These are phyloP conservation scores for Ammodramus savannarum DNA, from an alignment of 2,113 vertebrate genomes.

Conservation along the genomic window DNA sequence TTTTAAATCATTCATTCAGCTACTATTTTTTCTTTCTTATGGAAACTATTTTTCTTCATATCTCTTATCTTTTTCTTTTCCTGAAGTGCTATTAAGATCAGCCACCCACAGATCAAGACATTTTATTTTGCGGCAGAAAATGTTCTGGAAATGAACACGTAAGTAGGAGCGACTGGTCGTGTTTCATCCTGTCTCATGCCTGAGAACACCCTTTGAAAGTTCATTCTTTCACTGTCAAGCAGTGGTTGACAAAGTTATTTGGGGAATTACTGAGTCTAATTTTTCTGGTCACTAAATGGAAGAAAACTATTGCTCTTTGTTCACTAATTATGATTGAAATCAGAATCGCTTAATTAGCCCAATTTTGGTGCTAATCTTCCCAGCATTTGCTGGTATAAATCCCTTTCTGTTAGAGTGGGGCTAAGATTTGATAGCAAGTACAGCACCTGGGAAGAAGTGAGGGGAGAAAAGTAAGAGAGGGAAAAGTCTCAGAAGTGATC, in stretches of 20 bases:
- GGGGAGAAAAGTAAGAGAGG: background rate
- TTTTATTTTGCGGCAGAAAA: slow-evolving; percentile 97
- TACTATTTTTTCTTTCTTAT: background rate
- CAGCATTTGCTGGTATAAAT: background rate
- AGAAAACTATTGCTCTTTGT: background rate
- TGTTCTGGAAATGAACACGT: slow-evolving; percentile 91
- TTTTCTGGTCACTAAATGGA: background rate
- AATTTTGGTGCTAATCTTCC: background rate
- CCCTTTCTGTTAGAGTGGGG: background rate
- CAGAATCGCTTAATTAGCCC: background rate
- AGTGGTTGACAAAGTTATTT: background rate
- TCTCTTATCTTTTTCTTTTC: background rate
- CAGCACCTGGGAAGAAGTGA: background rate
- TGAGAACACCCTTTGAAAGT: background rate
- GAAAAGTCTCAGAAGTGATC: background rate
- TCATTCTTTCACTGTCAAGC: background rate
- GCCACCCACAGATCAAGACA: slow-evolving; percentile 91
- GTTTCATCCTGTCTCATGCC: background rate
- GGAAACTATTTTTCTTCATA: background rate
- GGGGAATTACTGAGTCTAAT: background rate
- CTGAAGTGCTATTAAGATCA: slow-evolving; percentile 92
- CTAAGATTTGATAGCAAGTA: background rate
- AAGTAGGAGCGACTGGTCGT: slow-evolving; percentile 65
- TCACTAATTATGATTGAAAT: background rate
- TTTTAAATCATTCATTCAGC: background rate